phyloP scores from a whole-genome alignment of 2,888 invertebrate species.

The Beris chalybata region DNA sequence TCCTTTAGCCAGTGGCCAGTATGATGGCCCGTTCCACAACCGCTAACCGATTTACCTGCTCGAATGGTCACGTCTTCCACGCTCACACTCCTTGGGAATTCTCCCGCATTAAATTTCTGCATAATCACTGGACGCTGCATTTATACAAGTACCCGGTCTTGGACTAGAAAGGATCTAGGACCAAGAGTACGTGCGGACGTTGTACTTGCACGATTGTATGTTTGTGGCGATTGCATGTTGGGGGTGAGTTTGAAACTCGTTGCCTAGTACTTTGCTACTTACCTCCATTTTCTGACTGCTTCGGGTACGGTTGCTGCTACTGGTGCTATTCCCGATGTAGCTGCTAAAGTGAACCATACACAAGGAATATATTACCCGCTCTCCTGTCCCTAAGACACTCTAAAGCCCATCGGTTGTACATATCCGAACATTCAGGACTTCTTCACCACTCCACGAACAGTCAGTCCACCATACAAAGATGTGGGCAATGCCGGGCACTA shows the following conservation, averaged over 20 bases:
- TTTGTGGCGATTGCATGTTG: slow-evolving; percentile 15
- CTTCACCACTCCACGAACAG: slow-evolving; percentile 21
- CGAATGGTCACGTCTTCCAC: slow-evolving; percentile 38
- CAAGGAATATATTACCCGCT: slow-evolving; percentile 39
- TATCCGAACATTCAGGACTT: slow-evolving; percentile 35
- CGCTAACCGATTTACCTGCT: slow-evolving; percentile 39
- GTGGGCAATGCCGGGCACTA: slow-evolving; percentile 21
- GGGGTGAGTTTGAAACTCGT: slow-evolving; percentile 3
- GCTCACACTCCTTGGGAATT: slow-evolving; percentile 37
- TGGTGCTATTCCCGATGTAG: slow-evolving; percentile 29
- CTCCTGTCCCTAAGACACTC: slow-evolving; percentile 25
- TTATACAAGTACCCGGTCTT: slow-evolving; percentile 29
- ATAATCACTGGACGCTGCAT: slow-evolving; percentile 37
- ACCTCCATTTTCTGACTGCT: slow-evolving; percentile 21
- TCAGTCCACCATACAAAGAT: slow-evolving; percentile 34
- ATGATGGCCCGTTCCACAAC: slow-evolving; percentile 14
- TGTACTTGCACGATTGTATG: slow-evolving; percentile 23
- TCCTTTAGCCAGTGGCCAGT: slow-evolving; percentile 8
- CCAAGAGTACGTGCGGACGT: slow-evolving; percentile 2
- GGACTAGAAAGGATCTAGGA: slow-evolving; percentile 10
- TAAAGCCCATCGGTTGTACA: slow-evolving; percentile 26
- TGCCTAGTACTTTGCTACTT: slow-evolving; percentile 28
- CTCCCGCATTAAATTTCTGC: slow-evolving; percentile 39
- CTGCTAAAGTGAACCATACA: slow-evolving; percentile 36
- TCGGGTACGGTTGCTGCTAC: slow-evolving; percentile 28